A percentile compares a stretch with the other conserved stretches of the same genome.
Evolutionary conservation across 1,140 invertebrate species (phyloP).

Genomic region (Colletes latitarsis): DNA sequence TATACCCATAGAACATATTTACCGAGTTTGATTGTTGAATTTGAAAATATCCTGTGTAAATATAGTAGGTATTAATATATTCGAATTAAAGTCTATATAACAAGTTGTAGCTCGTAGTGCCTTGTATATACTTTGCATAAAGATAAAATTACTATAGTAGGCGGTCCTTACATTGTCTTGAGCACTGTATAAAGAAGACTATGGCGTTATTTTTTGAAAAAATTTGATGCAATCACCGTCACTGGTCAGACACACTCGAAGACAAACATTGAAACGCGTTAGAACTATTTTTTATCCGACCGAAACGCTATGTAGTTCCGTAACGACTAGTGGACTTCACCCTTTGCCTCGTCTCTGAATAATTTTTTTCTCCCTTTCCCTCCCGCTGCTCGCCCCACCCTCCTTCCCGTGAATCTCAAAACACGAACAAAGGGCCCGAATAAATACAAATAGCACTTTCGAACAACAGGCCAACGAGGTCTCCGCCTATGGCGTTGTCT

Average conservation of each 20-base stretch:
- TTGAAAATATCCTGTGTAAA: too few relatives aligned
- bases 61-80: too few relatives aligned
- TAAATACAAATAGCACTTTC: constrained; percentile 78
- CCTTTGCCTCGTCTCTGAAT: constrained; percentile 63
- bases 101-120: too few relatives aligned
- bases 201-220: background rate
- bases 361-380: constrained; percentile 52
- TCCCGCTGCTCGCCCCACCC: constrained; percentile 48
- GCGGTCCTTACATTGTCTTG: background rate
- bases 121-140: background rate
- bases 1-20: too few relatives aligned
- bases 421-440: constrained; percentile 72
- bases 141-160: background rate
- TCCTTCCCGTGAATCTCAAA: constrained; percentile 42
- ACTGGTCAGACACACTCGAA: background rate
- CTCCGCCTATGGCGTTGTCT: constrained; percentile 74
- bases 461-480: constrained; percentile 73
- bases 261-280: constrained; percentile 4
- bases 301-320: constrained; percentile 55
- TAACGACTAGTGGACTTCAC: constrained; percentile 67
- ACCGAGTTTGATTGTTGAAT: too few relatives aligned
- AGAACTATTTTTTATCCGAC: constrained; percentile 53
- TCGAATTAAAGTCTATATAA: too few relatives aligned
- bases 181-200: background rate
- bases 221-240: background rate